Base-by-base conservation (phyloP, 2,113 vertebrate species). In the Podarcis muralis region DNA sequence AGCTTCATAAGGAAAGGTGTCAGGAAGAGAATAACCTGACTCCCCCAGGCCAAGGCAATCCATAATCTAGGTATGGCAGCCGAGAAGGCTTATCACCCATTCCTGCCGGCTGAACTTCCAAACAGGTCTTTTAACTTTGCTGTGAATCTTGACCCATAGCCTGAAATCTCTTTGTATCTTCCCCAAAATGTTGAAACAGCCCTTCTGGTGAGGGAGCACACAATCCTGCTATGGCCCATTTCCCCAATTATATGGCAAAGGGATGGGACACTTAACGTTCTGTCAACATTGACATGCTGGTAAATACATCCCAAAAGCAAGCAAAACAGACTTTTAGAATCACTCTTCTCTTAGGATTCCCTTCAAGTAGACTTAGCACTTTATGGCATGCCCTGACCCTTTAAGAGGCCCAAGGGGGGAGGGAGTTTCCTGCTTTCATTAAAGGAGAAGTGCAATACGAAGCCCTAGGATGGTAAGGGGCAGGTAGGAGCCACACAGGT, bases 231-330 rank as follows among this genome's bases (percentile, higher is more conserved):
- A 57, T 79, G 48, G 5, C 6, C 23, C 25, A 30, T 12, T 13
- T 18, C 16, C 8, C 2, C 48, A 80, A 59, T 30, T 25, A 59
- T 20, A n/a, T 53, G 48, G 15, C 30, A 3, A 80, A 80, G 15
- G 27, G 30, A 80, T 57, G 5, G 40, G 40, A 78, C 43, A 48
- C 43, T 48, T 48, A 79, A 25, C 13, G 6, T 30, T 79, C 2
- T 30, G 4, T 22, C 37, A 43, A 43, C 18, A 16, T 40, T 5
- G 15, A 13, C 12, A 79, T 57, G 13, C 6, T 48, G 25, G 78
- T 59, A 65, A 74, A 23, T 77, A 69, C 8, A 65, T 13, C 37
- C 91, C 48, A 76, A 88, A 91, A 53, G 72, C 7, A 80, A 85
- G 57, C 13, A 20, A 85, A 4, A 59, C 62, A 79, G 40, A 69